These are phyloP conservation scores for Oreonectes daqikongensis DNA, from an alignment of 2,797 vertebrate genomes.

Conservation along the genomic window DNA sequence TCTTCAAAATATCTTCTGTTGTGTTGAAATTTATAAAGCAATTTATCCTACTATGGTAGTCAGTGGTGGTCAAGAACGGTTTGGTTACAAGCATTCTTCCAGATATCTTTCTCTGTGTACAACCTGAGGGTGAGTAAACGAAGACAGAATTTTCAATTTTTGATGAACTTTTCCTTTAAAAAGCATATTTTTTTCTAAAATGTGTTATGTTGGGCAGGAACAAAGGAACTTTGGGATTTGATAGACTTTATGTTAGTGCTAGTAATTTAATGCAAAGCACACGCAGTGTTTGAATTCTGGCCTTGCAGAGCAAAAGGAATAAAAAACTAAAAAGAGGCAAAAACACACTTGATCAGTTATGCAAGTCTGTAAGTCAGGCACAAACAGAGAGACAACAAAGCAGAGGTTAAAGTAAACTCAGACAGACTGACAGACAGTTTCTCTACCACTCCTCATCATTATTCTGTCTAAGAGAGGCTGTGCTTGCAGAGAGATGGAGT, in stretches of 20 bases:
- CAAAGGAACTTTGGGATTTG: background rate
- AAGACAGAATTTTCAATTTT: no score
- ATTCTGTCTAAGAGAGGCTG: slow-evolving; percentile 22
- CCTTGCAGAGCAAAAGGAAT: background rate
- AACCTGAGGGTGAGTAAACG: no score
- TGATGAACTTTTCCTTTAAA: no score
- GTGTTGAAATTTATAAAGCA: no score
- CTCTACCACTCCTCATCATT: slow-evolving; percentile 31
- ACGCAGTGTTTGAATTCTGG: background rate
- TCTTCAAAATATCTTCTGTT: no score
- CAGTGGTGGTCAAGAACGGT: no score
- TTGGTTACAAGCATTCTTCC: no score
- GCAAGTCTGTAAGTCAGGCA: background rate
- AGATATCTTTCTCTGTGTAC: no score
- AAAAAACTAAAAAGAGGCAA: background rate
- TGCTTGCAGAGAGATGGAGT: background rate
- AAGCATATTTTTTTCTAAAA: background rate
- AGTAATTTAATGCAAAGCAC: background rate
- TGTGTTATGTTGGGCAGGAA: background rate
- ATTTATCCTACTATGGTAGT: no score
- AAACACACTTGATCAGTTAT: background rate
- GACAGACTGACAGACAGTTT: background rate
- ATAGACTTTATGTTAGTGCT: background rate
- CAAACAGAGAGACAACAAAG: slow-evolving; percentile 7
- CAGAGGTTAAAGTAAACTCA: slow-evolving; percentile 7